Conservation (phyloP, 2,888 invertebrate species). For the Mystacides longicornis region DNA sequence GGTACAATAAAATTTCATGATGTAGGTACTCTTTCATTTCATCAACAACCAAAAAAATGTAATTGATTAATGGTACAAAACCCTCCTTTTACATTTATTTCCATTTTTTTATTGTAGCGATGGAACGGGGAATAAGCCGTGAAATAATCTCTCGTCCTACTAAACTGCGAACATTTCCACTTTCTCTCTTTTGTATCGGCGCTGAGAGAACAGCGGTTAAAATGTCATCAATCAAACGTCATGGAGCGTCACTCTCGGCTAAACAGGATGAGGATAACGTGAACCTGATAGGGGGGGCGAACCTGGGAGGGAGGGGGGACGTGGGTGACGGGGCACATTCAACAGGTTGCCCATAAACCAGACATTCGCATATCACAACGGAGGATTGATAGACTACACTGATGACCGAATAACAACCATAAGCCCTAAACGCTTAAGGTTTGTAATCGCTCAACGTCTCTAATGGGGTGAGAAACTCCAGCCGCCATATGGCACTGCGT, state of each 20-base stretch:
- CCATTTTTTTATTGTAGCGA: too few species aligned
- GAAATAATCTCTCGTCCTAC: too few species aligned
- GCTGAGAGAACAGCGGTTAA: conserved; percentile 4
- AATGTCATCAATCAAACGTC: conserved; percentile 13
- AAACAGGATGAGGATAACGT: conserved; percentile 7
- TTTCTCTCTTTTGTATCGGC: too few species aligned
- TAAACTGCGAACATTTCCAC: too few species aligned
- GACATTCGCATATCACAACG: conserved; percentile 46
- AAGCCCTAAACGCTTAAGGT: conserved; percentile 12
- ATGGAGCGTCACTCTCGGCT: conserved; percentile 10
- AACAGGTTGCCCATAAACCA: conserved; percentile 48
- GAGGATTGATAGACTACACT: conserved; percentile 29
- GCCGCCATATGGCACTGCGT: conserved; percentile 18
- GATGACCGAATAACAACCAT: conserved; percentile 16
- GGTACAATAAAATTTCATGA: too few species aligned
- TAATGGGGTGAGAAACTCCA: conserved; percentile 16
- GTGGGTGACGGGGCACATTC: conserved; percentile 29
- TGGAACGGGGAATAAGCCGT: too few species aligned
- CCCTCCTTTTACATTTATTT: too few species aligned
- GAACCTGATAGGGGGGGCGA: conserved; percentile 22
- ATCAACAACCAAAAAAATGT: too few species aligned
- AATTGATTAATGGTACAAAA: too few species aligned
- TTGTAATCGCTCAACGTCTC: conserved; percentile 7
- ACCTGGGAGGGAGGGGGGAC: conserved; percentile 28
- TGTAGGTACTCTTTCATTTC: too few species aligned